Conservation (phyloP, 1,140 invertebrate genomes). For the Drosophila paulistorum region DNA sequence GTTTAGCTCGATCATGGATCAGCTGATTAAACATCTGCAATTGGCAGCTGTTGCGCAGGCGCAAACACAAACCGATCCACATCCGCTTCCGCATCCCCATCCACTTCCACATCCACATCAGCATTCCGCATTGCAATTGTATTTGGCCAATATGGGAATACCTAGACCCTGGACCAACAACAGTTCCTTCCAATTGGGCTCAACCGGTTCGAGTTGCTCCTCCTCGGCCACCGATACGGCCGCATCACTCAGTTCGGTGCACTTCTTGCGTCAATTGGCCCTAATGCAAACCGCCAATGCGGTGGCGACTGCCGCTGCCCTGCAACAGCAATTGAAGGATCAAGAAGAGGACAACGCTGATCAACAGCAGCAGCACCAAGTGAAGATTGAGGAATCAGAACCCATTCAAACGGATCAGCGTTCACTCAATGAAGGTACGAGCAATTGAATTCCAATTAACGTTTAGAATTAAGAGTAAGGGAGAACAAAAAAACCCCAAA, state of each 20-base stretch:
- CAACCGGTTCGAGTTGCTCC: slow-evolving; percentile 16
- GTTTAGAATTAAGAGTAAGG: too few relatives aligned
- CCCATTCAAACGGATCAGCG: neutral
- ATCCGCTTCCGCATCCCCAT: slow-evolving; percentile 14
- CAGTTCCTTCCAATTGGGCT: slow-evolving; percentile 27
- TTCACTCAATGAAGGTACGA: neutral
- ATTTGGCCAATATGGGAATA: slow-evolving; percentile 56
- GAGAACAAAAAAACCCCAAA: too few relatives aligned
- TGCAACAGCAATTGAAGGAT: slow-evolving; percentile 9
- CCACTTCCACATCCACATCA: slow-evolving; percentile 1
- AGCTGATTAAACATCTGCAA: slow-evolving; percentile 67
- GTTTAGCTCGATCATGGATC: slow-evolving; percentile 50
- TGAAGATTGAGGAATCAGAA: neutral
- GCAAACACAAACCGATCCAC: slow-evolving; percentile 37
- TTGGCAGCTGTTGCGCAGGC: slow-evolving; percentile 66
- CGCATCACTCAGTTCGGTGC: slow-evolving; percentile 16
- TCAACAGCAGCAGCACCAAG: neutral
- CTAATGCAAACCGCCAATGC: slow-evolving; percentile 64
- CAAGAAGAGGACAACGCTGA: neutral
- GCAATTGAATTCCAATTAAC: neutral
- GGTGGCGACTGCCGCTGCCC: slow-evolving; percentile 36
- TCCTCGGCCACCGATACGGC: slow-evolving; percentile 11
- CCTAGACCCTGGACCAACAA: slow-evolving; percentile 46
- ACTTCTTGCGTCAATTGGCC: slow-evolving; percentile 70
- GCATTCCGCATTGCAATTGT: slow-evolving; percentile 53